Evolutionary conservation across 2,888 invertebrate genomes (phyloP).

Genomic region (Scrobipalpa atriplicella): DNA sequence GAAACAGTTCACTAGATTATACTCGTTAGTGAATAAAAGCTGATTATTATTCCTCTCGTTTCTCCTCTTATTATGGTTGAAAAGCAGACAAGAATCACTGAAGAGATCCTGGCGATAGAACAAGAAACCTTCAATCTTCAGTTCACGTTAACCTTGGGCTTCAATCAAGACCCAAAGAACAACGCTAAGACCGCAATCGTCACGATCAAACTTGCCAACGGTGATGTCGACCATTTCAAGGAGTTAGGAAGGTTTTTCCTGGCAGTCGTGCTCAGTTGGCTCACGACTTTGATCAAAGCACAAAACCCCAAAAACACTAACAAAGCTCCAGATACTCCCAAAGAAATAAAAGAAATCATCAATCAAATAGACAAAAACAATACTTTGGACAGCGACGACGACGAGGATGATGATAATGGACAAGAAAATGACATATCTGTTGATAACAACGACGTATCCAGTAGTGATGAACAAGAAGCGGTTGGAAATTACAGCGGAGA

Average conservation of each 20-base stretch:
- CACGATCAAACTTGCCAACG: slow-evolving; percentile 41
- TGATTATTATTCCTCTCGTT: too few relatives aligned
- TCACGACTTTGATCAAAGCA: slow-evolving; percentile 45
- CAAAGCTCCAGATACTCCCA: slow-evolving; percentile 32
- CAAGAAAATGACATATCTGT: not conserved
- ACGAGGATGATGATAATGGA: not conserved
- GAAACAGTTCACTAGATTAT: slow-evolving; percentile 46
- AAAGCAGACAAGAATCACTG: slow-evolving; percentile 54
- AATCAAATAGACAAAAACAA: not conserved
- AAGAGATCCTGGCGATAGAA: slow-evolving; percentile 50
- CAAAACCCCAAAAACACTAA: slow-evolving; percentile 30
- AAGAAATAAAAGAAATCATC: not conserved
- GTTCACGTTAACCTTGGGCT: slow-evolving; percentile 52
- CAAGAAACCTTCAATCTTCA: slow-evolving; percentile 43
- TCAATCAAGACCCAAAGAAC: slow-evolving; percentile 42
- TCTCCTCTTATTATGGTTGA: too few relatives aligned
- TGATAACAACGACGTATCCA: not conserved
- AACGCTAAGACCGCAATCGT: slow-evolving; percentile 43
- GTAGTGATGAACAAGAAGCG: not conserved
- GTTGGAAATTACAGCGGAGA: not conserved
- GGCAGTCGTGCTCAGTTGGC: slow-evolving; percentile 53
- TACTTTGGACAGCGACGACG: slow-evolving; percentile 20
- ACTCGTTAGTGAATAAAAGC: slow-evolving; percentile 36
- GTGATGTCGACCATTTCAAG: slow-evolving; percentile 48
- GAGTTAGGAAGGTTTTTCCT: slow-evolving; percentile 61